Percentiles rank a stretch among this genome's conserved stretches.
These are phyloP conservation scores for Apistogramma diplotaenia DNA, from an alignment of 2,113 vertebrate genomes.

Conservation along the genomic window DNA sequence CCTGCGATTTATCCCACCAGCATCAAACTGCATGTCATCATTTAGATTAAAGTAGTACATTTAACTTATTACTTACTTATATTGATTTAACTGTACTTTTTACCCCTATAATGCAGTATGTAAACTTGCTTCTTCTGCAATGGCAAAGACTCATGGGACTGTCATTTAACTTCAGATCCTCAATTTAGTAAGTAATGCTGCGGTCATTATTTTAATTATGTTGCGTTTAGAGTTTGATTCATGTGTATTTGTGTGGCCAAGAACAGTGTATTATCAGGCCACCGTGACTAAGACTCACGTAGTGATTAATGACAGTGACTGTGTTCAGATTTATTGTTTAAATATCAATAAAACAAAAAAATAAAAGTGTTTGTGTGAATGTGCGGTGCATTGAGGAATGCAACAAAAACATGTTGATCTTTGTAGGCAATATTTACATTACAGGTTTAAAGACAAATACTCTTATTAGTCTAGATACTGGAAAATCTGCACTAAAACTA, in stretches of 20 bases:
- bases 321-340: neutral
- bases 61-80: neutral
- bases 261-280: neutral
- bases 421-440: too few relatives aligned
- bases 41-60: neutral
- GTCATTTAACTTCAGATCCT: neutral
- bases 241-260: neutral
- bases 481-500: too few relatives aligned
- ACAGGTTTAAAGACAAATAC: too few relatives aligned
- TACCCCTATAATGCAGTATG: neutral
- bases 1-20: neutral
- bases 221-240: neutral
- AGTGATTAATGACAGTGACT: neutral
- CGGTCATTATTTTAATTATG: neutral
- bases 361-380: neutral
- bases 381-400: neutral
- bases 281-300: neutral
- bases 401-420: too few relatives aligned
- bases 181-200: neutral
- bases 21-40: neutral
- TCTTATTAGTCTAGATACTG: too few relatives aligned
- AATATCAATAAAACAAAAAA: neutral
- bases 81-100: neutral
- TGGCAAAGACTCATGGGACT: neutral
- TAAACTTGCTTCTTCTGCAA: neutral